A percentile compares a stretch with the other conserved stretches of the same genome.
phyloP scores from a whole-genome alignment of 1,140 invertebrate genomes.

The Parasteatoda tepidariorum region DNA sequence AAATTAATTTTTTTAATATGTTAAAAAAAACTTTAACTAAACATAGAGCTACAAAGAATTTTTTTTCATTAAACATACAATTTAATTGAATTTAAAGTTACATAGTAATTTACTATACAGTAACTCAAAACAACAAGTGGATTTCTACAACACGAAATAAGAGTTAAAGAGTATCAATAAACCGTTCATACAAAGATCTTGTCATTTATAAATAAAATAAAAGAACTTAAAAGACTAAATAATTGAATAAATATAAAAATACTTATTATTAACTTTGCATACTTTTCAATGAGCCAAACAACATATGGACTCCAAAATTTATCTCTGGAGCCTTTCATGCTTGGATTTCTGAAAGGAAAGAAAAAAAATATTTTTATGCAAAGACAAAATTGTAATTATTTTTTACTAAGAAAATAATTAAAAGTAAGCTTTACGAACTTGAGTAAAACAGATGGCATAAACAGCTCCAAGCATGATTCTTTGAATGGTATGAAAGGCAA shows the following conservation, averaged over 20 bases:
- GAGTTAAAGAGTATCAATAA: no score
- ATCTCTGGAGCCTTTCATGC: constrained; percentile 63
- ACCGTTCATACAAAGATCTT: no score
- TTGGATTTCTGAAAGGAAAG: constrained; percentile 62
- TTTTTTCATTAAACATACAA: no score
- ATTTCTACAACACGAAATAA: no score
- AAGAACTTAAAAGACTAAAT: no score
- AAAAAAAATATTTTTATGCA: neutral
- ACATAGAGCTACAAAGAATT: no score
- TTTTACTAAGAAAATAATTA: constrained; percentile 10
- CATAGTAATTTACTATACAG: no score
- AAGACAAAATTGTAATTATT: neutral
- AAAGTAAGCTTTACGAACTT: constrained; percentile 67
- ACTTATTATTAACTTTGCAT: constrained; percentile 12
- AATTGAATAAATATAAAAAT: neutral
- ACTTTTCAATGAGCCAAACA: constrained; percentile 56
- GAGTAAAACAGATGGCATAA: constrained; percentile 75
- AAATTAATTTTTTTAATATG: no score
- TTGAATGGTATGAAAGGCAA: constrained; percentile 78
- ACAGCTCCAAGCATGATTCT: constrained; percentile 79
- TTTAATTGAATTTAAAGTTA: no score
- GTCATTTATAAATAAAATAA: no score
- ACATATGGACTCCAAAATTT: constrained; percentile 46
- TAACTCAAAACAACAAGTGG: no score
- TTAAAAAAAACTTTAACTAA: no score